Evolutionary conservation across 1,140 invertebrate species (phyloP), one percentile per base, ranked within the genome.

Genomic region (Drosophila asahinai): DNA sequence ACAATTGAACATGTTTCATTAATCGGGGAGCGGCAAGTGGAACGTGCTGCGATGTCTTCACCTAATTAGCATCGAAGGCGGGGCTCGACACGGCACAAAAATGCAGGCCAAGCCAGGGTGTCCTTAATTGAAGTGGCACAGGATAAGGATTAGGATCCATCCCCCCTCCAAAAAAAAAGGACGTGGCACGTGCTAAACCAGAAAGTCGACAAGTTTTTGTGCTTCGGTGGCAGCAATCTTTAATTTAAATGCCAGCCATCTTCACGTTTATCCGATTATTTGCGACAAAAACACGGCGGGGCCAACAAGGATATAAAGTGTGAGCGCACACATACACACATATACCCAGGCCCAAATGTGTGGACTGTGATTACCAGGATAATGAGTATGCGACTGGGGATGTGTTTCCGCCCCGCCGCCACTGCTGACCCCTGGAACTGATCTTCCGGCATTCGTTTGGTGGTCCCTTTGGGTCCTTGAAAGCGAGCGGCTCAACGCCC

Each of bases 171-270:
- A 30, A 8, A 11, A 40, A 49, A 49, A 38, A 65, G 66, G 36
- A 48, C 22, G 17, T 79, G 76, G 76, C 76, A 79, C 77, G 77
- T 79, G 77, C 76, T 77, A 51, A 48, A 30, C 60, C 57, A 47
- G 36, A 38, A 47, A 76, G 49, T 74, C 64, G 66, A 59, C 81
- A 90, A 81, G 68, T 84, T 84, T 86, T 79, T 89, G 80, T 78
- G 84, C 81, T 76, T 78, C 68, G 73, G 60, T 60, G 74, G 42
- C 66, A 57, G 72, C 84, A 89, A 90, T 90, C 84, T 90, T 90
- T 90, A 89, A 89, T 89, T 89, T 89, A 90, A 84, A 90, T 89
- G 86, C 81, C 71, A 89, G 86, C 86, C 86, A 89, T 90, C 86
- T 82, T 86, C 86, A 89, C 82, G 86, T 86, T 86, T 77, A 89